Percentiles rank a stretch among this genome's conserved stretches.
These are phyloP conservation scores for Protophormia terraenovae DNA, from an alignment of 2,888 invertebrate genomes.

Conservation along the genomic window DNA sequence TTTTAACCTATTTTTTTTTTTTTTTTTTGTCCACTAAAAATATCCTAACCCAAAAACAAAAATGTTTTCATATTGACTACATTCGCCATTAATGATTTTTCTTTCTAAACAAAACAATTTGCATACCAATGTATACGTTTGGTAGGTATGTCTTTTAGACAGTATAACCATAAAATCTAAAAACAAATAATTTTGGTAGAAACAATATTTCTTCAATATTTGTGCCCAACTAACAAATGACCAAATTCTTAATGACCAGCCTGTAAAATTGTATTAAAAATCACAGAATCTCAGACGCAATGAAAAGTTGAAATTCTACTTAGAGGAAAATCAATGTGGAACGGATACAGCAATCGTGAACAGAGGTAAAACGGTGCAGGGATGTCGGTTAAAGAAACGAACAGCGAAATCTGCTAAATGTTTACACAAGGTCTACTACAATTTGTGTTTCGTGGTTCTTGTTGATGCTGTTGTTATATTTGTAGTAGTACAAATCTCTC, in stretches of 20 bases:
- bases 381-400: neutral
- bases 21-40: neutral
- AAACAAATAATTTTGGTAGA: neutral
- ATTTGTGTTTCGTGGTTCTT: conserved; percentile 6
- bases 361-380: neutral
- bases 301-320: conserved; percentile 39
- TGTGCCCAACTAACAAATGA: neutral
- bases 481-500: conserved; percentile 11
- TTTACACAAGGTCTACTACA: conserved; percentile 13
- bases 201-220: neutral
- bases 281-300: conserved; percentile 58
- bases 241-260: conserved; percentile 33
- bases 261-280: conserved; percentile 47
- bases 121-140: neutral
- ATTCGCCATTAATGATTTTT: neutral
- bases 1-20: neutral
- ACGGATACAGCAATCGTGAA: neutral
- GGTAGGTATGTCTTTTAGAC: neutral
- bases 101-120: neutral
- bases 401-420: conserved; percentile 29
- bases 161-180: conserved; percentile 19
- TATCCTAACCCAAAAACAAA: neutral
- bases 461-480: neutral
- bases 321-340: neutral
- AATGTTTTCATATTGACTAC: neutral